phyloP scores from a whole-genome alignment of 2,113 vertebrate species.

The Illadopsis cleaveri region DNA sequence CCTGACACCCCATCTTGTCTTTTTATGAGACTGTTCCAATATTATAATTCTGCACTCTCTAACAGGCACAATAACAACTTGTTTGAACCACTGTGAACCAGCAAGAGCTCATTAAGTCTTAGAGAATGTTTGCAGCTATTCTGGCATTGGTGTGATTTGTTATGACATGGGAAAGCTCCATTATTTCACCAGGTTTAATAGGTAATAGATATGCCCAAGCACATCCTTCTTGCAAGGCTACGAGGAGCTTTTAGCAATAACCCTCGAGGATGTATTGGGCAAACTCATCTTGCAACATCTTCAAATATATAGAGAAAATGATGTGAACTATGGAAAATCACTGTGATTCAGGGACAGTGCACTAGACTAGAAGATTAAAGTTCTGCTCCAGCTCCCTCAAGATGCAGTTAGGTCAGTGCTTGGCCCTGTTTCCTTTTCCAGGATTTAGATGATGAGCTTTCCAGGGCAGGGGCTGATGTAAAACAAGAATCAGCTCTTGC shows the following conservation, averaged over 20 bases:
- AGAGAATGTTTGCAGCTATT: constrained; percentile 58
- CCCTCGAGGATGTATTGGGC: constrained; percentile 25
- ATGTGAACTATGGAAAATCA: constrained; percentile 18
- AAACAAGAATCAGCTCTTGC: constrained; percentile 21
- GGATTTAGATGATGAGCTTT: background rate
- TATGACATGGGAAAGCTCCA: constrained; percentile 51
- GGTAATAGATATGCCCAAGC: constrained; percentile 29
- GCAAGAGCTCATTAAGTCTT: constrained; percentile 67
- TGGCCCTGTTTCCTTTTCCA: background rate
- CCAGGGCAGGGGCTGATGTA: background rate
- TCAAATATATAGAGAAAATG: constrained; percentile 2
- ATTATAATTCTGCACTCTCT: constrained; percentile 44
- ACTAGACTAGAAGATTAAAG: constrained; percentile 41
- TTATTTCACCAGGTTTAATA: constrained; percentile 39
- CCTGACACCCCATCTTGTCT: background rate
- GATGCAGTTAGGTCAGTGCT: background rate
- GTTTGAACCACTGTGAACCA: constrained; percentile 56
- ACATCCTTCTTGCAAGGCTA: constrained; percentile 10
- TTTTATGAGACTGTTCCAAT: constrained; percentile 25
- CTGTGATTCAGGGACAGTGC: background rate
- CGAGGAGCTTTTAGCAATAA: constrained; percentile 40
- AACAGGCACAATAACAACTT: constrained; percentile 53
- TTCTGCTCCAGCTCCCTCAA: constrained; percentile 22
- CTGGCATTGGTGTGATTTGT: constrained; percentile 47
- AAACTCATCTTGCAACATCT: constrained; percentile 38